These are phyloP conservation scores for Paracentrotus lividus DNA, from an alignment of 53 echinoderm and acorn worm species.

Conservation along the genomic window DNA sequence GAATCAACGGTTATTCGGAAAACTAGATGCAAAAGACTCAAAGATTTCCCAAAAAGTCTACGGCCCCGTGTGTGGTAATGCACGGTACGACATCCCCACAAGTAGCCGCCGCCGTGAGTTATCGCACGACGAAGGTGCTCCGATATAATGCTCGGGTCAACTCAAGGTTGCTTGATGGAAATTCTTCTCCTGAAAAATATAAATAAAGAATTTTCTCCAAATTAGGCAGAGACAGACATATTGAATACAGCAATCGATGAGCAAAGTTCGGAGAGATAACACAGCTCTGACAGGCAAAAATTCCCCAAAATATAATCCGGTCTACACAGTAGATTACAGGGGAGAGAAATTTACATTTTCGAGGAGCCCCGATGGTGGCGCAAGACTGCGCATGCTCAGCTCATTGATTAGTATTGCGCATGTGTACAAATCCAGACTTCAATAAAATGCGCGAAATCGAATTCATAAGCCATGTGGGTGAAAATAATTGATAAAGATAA, in stretches of 20 bases:
- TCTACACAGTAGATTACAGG: not conserved
- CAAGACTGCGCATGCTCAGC: conserved; percentile 65
- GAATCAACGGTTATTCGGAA: not conserved
- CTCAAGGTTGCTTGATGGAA: conserved; percentile 12
- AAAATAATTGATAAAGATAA: conserved; percentile 33
- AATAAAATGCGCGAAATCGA: conserved; percentile 73
- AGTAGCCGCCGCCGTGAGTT: conserved; percentile 46
- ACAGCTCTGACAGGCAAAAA: not conserved
- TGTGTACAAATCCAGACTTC: conserved; percentile 4
- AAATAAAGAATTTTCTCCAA: not conserved
- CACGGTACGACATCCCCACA: conserved; percentile 58
- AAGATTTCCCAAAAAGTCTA: conserved; percentile 4
- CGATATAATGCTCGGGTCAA: conserved; percentile 11
- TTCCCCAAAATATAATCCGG: conserved; percentile 10
- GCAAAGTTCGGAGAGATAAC: not conserved
- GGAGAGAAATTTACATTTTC: conserved; percentile 28
- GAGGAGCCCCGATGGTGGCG: conserved; percentile 65
- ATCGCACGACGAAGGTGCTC: conserved; percentile 50
- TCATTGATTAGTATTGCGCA: conserved; percentile 49
- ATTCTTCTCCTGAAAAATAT: not conserved
- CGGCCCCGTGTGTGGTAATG: conserved; percentile 53
- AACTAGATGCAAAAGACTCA: conserved; percentile 48
- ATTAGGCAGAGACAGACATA: not conserved
- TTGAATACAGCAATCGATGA: conserved; percentile 7
- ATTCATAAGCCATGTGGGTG: conserved; percentile 37